phyloP scores from a whole-genome alignment of 2,797 vertebrate genomes.

The Sebastes iracundus region DNA sequence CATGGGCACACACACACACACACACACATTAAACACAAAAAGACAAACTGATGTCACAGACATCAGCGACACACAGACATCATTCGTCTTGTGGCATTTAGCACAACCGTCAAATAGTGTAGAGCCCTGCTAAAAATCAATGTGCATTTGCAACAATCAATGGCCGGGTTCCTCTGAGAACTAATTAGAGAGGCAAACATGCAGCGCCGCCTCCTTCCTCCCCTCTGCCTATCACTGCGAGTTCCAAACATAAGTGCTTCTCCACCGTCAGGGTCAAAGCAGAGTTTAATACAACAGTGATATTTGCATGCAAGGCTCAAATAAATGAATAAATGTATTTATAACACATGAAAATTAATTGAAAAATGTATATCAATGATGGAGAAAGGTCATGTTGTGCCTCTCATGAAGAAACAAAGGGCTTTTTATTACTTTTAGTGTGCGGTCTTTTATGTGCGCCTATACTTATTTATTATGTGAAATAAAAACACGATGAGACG shows the following conservation, averaged over 20 bases:
- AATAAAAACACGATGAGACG: too few species aligned
- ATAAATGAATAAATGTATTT: not conserved
- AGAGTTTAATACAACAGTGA: slow-evolving; percentile 23
- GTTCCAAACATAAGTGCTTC: slow-evolving; percentile 3
- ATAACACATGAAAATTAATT: not conserved
- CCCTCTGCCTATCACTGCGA: slow-evolving; percentile 14
- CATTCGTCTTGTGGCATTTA: slow-evolving; percentile 61
- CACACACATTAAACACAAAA: slow-evolving; percentile 6
- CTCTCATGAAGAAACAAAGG: not conserved
- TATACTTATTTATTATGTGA: too few species aligned
- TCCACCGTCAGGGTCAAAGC: slow-evolving; percentile 29
- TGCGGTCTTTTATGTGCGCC: too few species aligned
- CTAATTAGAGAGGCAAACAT: slow-evolving; percentile 81
- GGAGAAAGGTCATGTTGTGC: not conserved
- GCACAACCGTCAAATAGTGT: slow-evolving; percentile 62
- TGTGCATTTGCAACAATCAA: slow-evolving; percentile 78
- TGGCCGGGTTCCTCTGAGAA: slow-evolving; percentile 74
- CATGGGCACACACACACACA: not conserved
- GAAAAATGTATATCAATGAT: not conserved
- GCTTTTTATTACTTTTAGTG: too few species aligned
- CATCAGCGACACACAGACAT: slow-evolving; percentile 22
- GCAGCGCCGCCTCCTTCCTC: slow-evolving; percentile 35
- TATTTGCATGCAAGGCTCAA: not conserved
- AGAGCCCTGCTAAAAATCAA: slow-evolving; percentile 73
- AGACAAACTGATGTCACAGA: slow-evolving; percentile 36